Percentiles rank a stretch among this genome's conserved stretches.
These are phyloP conservation scores for Lasioglossum marginatum DNA, from an alignment of 2,888 invertebrate species.

Conservation along the genomic window DNA sequence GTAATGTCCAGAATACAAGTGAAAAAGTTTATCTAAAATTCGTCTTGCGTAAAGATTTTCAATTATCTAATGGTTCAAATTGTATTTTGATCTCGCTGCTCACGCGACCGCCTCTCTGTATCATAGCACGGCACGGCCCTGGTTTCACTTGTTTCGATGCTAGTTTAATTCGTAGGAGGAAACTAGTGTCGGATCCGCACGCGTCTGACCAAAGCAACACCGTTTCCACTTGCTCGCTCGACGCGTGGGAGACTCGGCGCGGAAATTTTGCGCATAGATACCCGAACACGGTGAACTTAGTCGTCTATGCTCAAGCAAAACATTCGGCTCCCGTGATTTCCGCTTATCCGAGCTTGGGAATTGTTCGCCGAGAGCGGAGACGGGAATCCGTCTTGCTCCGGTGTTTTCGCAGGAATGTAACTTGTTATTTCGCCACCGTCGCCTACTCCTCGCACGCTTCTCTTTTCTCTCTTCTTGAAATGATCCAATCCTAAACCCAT, in stretches of 20 bases:
- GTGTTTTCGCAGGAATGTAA: slow-evolving; percentile 53
- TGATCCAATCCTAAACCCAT: background rate
- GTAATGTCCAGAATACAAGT: too few species aligned
- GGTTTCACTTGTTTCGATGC: too few species aligned
- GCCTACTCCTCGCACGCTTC: background rate
- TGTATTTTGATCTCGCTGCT: too few species aligned
- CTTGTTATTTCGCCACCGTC: slow-evolving; percentile 58
- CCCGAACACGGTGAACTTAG: slow-evolving; percentile 28
- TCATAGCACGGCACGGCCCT: too few species aligned
- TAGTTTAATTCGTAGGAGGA: too few species aligned
- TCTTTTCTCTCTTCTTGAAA: background rate
- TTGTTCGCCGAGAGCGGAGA: slow-evolving; percentile 33
- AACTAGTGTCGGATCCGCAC: background rate
- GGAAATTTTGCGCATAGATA: slow-evolving; percentile 34
- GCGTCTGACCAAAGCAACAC: slow-evolving; percentile 45
- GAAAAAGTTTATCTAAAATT: too few species aligned
- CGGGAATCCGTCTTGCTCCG: slow-evolving; percentile 33
- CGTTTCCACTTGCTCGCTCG: slow-evolving; percentile 46
- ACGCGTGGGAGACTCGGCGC: background rate
- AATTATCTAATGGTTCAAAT: too few species aligned
- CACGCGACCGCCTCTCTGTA: too few species aligned
- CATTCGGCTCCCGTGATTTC: slow-evolving; percentile 42
- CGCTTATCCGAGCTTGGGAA: slow-evolving; percentile 40
- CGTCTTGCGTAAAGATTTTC: too few species aligned
- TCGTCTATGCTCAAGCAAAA: slow-evolving; percentile 23